Evolutionary conservation across 2,113 vertebrate genomes (phyloP).

Genomic region (Menura novaehollandiae): DNA sequence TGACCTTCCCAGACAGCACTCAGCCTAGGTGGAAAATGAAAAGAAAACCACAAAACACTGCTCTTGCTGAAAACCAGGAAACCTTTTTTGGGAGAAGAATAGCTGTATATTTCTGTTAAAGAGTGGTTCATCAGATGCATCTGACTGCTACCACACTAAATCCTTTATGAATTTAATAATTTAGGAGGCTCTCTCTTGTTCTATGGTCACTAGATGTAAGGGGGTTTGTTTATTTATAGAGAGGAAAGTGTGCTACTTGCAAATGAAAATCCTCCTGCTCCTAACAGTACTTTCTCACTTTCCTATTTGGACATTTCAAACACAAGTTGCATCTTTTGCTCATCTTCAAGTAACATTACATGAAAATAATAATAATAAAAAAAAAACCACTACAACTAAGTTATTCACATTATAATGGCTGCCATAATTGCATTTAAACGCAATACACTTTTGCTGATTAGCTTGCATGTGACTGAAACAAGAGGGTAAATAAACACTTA

Average conservation of each 20-base stretch:
- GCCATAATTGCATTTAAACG: conserved; percentile 33
- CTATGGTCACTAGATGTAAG: background rate
- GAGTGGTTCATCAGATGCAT: background rate
- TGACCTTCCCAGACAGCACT: background rate
- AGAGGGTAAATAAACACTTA: conserved; percentile 35
- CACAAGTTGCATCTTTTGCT: background rate
- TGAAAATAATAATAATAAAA: background rate
- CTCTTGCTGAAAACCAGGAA: background rate
- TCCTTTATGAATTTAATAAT: background rate
- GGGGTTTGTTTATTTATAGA: background rate
- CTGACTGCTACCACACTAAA: background rate
- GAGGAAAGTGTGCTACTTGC: background rate
- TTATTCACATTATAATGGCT: background rate
- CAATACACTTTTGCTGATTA: conserved; percentile 2
- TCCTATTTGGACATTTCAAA: background rate
- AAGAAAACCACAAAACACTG: background rate
- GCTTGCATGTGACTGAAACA: background rate
- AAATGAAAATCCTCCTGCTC: background rate
- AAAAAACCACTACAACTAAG: background rate
- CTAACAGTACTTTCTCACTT: background rate
- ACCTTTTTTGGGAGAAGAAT: background rate
- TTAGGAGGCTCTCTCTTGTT: background rate
- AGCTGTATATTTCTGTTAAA: background rate
- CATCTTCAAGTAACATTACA: background rate
- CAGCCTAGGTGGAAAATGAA: background rate